Conservation (phyloP, 2,797 vertebrate species). For the Graptemys geographica region DNA sequence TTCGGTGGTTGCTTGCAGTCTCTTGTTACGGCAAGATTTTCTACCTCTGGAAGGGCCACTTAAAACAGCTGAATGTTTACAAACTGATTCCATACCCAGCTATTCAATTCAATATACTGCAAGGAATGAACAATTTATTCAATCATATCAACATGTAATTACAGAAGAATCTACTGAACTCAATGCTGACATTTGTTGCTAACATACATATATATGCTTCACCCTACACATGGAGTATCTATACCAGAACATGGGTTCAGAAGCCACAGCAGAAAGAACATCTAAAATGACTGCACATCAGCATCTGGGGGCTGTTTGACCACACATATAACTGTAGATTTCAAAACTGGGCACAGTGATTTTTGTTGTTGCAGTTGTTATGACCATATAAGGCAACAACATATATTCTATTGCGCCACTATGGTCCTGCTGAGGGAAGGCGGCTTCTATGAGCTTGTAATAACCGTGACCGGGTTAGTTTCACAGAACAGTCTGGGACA, state of each 20-base stretch:
- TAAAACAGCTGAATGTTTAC: conserved; percentile 10
- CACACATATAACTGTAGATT: neutral
- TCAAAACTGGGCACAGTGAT: neutral
- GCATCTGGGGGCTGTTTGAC: neutral
- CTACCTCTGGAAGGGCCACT: conserved; percentile 43
- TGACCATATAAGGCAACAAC: neutral
- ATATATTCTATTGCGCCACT: neutral
- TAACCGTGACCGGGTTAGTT: neutral
- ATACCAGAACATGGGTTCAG: neutral
- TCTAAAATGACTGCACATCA: neutral
- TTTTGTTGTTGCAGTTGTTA: neutral
- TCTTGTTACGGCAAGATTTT: conserved; percentile 65
- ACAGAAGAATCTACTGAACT: neutral
- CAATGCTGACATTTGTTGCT: neutral
- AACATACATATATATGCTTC: neutral
- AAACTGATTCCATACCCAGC: neutral
- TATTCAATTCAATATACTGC: neutral
- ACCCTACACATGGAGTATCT: neutral
- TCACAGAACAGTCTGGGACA: neutral
- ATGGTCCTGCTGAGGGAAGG: neutral
- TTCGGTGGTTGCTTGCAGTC: conserved; percentile 57
- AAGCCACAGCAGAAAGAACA: neutral
- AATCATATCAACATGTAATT: neutral
- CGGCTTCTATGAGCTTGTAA: neutral
- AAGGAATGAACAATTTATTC: neutral